phyloP scores from a whole-genome alignment of 2,113 vertebrate species.

The Columba janthina region DNA sequence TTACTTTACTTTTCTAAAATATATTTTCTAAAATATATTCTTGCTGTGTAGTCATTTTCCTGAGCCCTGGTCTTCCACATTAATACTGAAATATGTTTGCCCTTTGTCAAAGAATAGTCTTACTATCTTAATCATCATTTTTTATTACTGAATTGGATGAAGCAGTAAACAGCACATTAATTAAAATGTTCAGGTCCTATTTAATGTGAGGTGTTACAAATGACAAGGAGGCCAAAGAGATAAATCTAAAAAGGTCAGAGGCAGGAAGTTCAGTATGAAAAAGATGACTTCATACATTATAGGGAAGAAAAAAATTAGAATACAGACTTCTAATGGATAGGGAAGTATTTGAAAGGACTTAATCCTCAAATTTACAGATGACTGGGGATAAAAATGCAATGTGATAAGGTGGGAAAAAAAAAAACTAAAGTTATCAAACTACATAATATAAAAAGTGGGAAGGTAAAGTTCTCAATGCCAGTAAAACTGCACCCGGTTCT shows the following conservation, averaged over 20 bases:
- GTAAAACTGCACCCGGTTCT: background rate
- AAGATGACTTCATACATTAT: background rate
- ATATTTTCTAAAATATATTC: slow-evolving; percentile 19
- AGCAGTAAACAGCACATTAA: slow-evolving; percentile 37
- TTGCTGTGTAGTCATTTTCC: slow-evolving; percentile 9
- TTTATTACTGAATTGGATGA: slow-evolving; percentile 15
- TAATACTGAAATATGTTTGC: slow-evolving; percentile 25
- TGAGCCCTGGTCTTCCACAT: background rate
- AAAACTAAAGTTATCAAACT: background rate
- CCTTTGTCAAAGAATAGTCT: slow-evolving; percentile 44
- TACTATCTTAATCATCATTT: slow-evolving; percentile 30
- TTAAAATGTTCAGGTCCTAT: slow-evolving; percentile 50
- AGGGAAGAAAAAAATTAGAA: background rate
- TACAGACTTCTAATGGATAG: background rate
- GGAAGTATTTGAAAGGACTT: background rate
- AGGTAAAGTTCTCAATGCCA: background rate
- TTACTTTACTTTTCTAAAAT: background rate
- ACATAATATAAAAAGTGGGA: background rate
- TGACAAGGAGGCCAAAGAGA: background rate
- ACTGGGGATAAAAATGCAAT: background rate
- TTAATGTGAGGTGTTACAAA: slow-evolving; percentile 47
- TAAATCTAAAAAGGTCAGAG: background rate
- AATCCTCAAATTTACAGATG: background rate
- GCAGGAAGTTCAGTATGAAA: background rate
- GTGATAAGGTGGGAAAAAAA: background rate